These are phyloP conservation scores for Acanthosepion esculentum DNA, from an alignment of 2,888 invertebrate genomes.

Conservation along the genomic window DNA sequence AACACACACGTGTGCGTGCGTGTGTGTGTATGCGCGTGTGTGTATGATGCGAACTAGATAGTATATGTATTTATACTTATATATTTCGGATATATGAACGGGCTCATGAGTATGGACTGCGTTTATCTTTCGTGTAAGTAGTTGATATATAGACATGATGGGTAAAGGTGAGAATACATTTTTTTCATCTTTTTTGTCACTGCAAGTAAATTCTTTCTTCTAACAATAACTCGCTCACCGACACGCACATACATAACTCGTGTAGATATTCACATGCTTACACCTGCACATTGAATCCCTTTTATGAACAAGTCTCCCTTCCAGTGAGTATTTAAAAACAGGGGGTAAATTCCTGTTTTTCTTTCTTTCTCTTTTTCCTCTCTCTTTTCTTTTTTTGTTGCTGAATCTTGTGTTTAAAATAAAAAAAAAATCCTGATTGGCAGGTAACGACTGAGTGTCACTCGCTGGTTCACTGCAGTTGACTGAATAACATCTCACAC, in stretches of 20 bases:
- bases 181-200: no score
- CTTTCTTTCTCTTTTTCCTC: background rate
- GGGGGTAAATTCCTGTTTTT: background rate
- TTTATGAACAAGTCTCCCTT: constrained; percentile 23
- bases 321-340: constrained; percentile 15
- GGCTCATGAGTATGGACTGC: no score
- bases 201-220: no score
- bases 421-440: background rate
- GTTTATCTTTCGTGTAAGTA: no score
- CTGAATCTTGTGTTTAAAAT: background rate
- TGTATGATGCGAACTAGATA: background rate
- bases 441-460: constrained; percentile 8
- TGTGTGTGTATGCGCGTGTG: background rate
- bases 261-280: no score
- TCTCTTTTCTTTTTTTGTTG: background rate
- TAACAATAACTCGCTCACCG: no score
- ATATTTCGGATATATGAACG: no score
- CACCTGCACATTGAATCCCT: background rate
- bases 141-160: no score
- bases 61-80: background rate
- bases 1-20: background rate
- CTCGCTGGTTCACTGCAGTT: background rate
- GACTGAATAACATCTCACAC: constrained; percentile 57
- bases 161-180: no score
- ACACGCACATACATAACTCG: no score